phyloP scores from a whole-genome alignment of 2,888 invertebrate genomes.

The Euclidia mi region DNA sequence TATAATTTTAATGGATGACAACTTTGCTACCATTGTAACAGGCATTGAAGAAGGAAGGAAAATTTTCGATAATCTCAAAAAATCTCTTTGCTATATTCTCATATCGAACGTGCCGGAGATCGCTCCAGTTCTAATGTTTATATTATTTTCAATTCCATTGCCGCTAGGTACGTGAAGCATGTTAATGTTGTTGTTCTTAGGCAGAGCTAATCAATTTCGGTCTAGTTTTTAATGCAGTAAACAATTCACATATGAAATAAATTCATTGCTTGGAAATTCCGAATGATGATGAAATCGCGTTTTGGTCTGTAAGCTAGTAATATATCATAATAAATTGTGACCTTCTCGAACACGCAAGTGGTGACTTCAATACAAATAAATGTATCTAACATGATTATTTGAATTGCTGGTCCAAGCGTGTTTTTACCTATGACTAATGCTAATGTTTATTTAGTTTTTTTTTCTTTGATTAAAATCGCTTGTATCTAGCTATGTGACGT shows the following conservation, averaged over 20 bases:
- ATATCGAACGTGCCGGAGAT: constrained; percentile 96
- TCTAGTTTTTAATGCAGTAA: too few relatives aligned
- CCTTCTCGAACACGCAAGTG: neutral
- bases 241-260: neutral
- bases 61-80: constrained; percentile 96
- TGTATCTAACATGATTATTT: too few relatives aligned
- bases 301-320: constrained; percentile 7
- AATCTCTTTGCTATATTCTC: constrained; percentile 95
- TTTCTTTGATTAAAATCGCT: too few relatives aligned
- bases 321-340: neutral
- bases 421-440: too few relatives aligned
- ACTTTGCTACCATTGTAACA: constrained; percentile 96
- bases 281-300: neutral
- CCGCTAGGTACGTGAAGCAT: constrained; percentile 86
- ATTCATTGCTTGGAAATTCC: neutral
- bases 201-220: too few relatives aligned
- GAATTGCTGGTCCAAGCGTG: too few relatives aligned
- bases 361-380: neutral
- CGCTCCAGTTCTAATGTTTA: constrained; percentile 94
- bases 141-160: constrained; percentile 93
- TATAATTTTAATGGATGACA: constrained; percentile 96
- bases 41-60: constrained; percentile 96
- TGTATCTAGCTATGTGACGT: too few relatives aligned
- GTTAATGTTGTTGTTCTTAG: too few relatives aligned
- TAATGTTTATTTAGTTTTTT: too few relatives aligned